These are phyloP conservation scores for Dolomedes plantarius DNA, from an alignment of 2,888 invertebrate genomes.

Conservation along the genomic window DNA sequence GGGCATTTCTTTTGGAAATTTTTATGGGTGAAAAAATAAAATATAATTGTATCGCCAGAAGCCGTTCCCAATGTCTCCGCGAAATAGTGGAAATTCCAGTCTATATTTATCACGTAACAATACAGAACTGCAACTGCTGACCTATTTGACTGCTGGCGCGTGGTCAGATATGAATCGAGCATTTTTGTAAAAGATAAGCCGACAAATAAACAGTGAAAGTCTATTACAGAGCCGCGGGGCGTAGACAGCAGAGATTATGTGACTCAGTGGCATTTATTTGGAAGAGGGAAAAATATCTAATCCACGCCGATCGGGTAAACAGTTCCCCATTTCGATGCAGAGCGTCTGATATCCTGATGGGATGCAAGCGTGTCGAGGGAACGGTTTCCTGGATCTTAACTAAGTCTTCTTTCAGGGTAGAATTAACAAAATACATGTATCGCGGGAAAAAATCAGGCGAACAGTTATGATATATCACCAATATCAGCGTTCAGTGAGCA, in stretches of 20 bases:
- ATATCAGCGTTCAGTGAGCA: no score
- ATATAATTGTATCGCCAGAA: neutral
- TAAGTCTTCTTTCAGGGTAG: no score
- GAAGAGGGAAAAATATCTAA: no score
- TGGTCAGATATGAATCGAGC: neutral
- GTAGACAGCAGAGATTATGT: neutral
- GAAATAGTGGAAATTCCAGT: conserved; percentile 25
- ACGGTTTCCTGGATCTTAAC: no score
- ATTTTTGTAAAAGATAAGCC: neutral
- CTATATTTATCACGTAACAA: conserved; percentile 39
- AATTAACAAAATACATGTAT: no score
- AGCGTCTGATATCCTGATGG: no score
- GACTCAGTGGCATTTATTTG: neutral
- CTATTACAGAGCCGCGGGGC: neutral
- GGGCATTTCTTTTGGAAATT: no score
- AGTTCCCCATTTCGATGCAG: no score
- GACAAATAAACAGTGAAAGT: neutral
- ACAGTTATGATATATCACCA: no score
- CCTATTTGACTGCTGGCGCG: neutral
- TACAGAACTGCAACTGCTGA: neutral
- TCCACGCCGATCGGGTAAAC: no score
- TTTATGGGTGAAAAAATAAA: neutral
- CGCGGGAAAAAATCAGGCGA: no score
- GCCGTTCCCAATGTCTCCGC: neutral
- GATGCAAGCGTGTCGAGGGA: no score